These are phyloP conservation scores for Nephrotoma guestfalica DNA, from an alignment of 2,888 invertebrate species.

Conservation along the genomic window DNA sequence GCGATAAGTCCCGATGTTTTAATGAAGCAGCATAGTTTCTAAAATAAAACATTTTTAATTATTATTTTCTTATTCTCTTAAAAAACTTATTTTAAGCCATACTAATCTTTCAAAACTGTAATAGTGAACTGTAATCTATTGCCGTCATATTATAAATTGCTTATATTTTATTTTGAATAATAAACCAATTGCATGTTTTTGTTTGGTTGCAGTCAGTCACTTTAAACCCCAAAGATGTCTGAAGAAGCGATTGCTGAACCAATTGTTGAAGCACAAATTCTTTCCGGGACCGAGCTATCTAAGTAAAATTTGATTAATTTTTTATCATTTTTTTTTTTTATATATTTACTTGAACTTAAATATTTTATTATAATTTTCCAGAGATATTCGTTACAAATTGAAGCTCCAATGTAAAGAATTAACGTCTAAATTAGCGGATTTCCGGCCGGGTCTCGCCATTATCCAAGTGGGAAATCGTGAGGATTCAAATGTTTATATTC, in stretches of 20 bases:
- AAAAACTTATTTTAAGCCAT: too few species aligned
- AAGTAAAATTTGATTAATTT: constrained; percentile 34
- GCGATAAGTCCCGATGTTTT: too few species aligned
- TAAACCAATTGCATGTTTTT: too few species aligned
- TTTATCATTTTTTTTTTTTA: too few species aligned
- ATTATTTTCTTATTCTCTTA: too few species aligned
- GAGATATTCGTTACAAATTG: constrained; percentile 57
- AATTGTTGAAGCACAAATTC: constrained; percentile 29
- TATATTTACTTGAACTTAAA: not conserved
- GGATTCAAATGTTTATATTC: constrained; percentile 97
- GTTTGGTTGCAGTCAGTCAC: not conserved
- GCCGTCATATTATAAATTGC: too few species aligned
- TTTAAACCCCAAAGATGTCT: not conserved
- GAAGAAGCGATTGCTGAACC: too few species aligned
- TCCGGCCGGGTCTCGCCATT: constrained; percentile 69
- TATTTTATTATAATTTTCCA: constrained; percentile 24
- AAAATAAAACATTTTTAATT: too few species aligned
- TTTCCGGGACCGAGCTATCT: constrained; percentile 55
- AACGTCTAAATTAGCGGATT: constrained; percentile 41
- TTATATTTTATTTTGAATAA: too few species aligned
- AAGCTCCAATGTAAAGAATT: constrained; percentile 47
- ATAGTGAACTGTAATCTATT: too few species aligned
- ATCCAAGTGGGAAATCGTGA: constrained; percentile 92
- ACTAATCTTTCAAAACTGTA: too few species aligned
- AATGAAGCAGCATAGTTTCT: too few species aligned